These are phyloP conservation scores for Volucella inflata DNA, from an alignment of 2,888 invertebrate species.

Conservation along the genomic window DNA sequence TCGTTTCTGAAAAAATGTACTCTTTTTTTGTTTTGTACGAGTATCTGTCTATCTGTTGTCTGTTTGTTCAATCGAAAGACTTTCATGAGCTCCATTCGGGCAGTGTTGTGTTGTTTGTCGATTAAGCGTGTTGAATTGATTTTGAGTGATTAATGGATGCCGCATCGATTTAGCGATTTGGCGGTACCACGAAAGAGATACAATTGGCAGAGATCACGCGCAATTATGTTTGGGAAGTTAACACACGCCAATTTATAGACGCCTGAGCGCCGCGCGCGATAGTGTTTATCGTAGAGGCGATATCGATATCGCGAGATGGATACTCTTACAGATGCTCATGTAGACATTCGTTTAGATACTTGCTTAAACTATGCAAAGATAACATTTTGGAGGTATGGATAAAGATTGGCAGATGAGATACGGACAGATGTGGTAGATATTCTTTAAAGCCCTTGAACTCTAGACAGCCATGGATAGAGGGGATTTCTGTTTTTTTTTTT, in stretches of 20 bases:
- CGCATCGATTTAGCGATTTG: conserved; percentile 2
- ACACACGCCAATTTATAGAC: conserved; percentile 17
- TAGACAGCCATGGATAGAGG: background rate
- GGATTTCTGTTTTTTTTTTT: conserved; percentile 7
- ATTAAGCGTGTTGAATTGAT: conserved; percentile 67
- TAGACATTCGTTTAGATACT: too few relatives aligned
- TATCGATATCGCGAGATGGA: background rate
- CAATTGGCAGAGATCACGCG: background rate
- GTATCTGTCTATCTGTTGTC: conserved; percentile 5
- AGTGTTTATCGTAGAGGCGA: conserved; percentile 18
- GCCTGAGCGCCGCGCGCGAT: conserved; percentile 4
- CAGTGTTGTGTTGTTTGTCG: conserved; percentile 60
- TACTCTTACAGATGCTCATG: background rate
- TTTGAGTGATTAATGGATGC: conserved; percentile 61
- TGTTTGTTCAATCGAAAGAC: conserved; percentile 20
- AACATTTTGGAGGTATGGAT: background rate
- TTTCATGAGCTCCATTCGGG: conserved; percentile 32
- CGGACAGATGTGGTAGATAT: conserved; percentile 6
- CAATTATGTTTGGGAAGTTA: conserved; percentile 33
- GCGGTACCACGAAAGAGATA: conserved; percentile 22
- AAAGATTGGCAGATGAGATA: conserved; percentile 47
- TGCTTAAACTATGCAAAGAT: too few relatives aligned
- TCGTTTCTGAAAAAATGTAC: background rate
- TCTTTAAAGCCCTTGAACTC: conserved; percentile 38
- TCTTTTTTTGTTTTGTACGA: background rate